These are phyloP conservation scores for Uloborus plumipes DNA, from an alignment of 2,888 invertebrate genomes.

Conservation along the genomic window DNA sequence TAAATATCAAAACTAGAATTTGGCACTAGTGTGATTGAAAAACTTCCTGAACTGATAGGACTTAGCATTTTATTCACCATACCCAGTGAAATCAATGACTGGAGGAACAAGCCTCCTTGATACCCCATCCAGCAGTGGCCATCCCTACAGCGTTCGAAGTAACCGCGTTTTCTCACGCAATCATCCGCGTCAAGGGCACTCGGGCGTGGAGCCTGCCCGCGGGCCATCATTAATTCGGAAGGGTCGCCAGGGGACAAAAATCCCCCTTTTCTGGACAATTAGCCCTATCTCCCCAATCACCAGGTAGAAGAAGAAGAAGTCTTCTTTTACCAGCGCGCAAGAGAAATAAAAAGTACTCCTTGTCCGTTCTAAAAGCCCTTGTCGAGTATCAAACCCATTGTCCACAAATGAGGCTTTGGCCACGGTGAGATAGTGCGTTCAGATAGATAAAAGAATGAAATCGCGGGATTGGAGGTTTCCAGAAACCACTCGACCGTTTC, in stretches of 20 bases:
- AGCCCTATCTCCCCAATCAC: conserved; percentile 56
- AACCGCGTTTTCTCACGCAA: conserved; percentile 55
- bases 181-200: conserved; percentile 51
- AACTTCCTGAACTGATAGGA: no score
- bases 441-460: conserved; percentile 42
- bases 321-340: conserved; percentile 5
- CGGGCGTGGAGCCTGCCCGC: conserved; percentile 53
- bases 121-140: neutral
- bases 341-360: conserved; percentile 18
- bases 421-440: conserved; percentile 51
- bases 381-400: conserved; percentile 50
- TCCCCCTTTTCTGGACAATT: conserved; percentile 47
- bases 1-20: no score
- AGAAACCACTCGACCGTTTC: conserved; percentile 47
- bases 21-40: no score
- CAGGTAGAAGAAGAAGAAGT: conserved; percentile 25
- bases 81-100: neutral
- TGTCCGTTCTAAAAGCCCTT: conserved; percentile 47
- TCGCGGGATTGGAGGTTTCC: conserved; percentile 4
- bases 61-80: neutral
- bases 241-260: conserved; percentile 60
- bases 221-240: conserved; percentile 57
- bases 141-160: conserved; percentile 32
- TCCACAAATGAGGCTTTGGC: conserved; percentile 56
- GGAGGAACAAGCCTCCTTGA: neutral